phyloP scores from a whole-genome alignment of 2,113 vertebrate species.

The Pithys albifrons region DNA sequence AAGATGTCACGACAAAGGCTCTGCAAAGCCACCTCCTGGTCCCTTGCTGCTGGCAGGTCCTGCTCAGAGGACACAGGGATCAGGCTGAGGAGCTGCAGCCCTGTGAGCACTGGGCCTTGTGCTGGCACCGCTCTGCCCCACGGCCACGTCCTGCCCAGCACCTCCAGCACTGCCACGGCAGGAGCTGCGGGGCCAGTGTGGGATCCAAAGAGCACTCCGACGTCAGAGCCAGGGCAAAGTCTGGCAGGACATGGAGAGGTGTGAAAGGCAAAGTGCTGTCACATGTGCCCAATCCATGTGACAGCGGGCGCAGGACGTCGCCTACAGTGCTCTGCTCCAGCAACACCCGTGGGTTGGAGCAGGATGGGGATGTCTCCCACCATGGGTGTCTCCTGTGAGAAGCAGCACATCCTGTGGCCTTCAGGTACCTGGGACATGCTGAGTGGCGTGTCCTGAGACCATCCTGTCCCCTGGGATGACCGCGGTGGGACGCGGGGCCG shows the following conservation, averaged over 20 bases:
- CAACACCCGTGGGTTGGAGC: too few species aligned
- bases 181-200: background rate
- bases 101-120: fast-evolving
- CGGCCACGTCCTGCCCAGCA: fast-evolving
- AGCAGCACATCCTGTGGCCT: background rate
- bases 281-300: background rate
- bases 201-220: slow-evolving; percentile 1
- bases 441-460: background rate
- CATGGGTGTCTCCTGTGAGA: fast-evolving
- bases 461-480: background rate
- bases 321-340: background rate
- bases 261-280: background rate
- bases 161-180: fast-evolving
- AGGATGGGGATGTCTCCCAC: background rate
- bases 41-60: background rate
- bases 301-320: fast-evolving
- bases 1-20: background rate
- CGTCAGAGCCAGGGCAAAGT: slow-evolving; percentile 50
- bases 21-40: background rate
- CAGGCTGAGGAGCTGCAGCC: background rate
- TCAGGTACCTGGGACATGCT: background rate
- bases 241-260: background rate
- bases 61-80: background rate
- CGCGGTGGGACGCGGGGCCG: fast-evolving
- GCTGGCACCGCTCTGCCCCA: background rate